Percentiles rank a stretch among this genome's conserved stretches.
phyloP scores from a whole-genome alignment of 2,797 vertebrate genomes.

The Gobio occitaniae region DNA sequence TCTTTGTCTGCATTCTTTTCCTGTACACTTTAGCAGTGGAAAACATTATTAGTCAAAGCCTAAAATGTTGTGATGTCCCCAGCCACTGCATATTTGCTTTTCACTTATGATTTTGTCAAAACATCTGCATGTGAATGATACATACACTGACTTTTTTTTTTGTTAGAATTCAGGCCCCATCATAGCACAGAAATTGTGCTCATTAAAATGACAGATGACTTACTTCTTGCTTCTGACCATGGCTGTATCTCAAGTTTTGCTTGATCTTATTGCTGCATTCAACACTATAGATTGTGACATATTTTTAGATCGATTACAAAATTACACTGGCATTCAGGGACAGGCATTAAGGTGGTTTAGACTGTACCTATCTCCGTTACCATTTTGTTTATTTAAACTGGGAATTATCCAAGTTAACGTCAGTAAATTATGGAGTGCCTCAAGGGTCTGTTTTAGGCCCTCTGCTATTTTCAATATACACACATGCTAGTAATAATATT shows the following conservation, averaged over 20 bases:
- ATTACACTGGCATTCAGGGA: too few relatives aligned
- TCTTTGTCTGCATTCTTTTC: slow-evolving; percentile 49
- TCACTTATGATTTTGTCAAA: background rate
- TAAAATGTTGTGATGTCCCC: background rate
- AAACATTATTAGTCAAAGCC: background rate
- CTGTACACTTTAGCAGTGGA: slow-evolving; percentile 3
- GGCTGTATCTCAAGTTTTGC: background rate
- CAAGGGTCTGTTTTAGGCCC: background rate
- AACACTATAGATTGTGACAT: too few relatives aligned
- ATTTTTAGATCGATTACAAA: too few relatives aligned
- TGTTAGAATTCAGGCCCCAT: too few relatives aligned
- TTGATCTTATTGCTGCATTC: background rate
- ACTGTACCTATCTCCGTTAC: background rate
- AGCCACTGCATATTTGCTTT: background rate
- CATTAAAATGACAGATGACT: background rate
- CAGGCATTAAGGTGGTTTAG: background rate
- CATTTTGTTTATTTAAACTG: background rate
- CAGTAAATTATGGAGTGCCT: background rate
- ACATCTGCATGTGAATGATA: background rate
- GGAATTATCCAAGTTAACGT: background rate
- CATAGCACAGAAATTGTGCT: background rate
- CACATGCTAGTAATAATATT: background rate
- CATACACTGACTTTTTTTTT: background rate
- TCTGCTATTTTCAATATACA: background rate
- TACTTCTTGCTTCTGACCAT: background rate